Conservation (phyloP, 2,888 invertebrate genomes). For the Labia minor region DNA sequence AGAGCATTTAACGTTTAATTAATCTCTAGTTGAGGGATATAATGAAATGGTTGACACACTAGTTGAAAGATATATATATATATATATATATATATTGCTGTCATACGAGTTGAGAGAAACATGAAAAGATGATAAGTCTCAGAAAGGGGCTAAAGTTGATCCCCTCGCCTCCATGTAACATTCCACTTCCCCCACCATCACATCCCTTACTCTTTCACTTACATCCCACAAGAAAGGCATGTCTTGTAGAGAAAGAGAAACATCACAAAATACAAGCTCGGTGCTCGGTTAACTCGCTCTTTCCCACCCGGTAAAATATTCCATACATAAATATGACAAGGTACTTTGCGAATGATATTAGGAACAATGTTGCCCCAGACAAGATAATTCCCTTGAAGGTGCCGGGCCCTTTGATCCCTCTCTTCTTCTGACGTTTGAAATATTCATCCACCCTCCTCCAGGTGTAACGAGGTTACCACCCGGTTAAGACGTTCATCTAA, state of each 20-base stretch:
- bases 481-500: not conserved
- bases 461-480: not conserved
- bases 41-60: too few species aligned
- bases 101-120: not conserved
- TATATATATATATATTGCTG: too few species aligned
- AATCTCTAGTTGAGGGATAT: too few species aligned
- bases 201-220: not conserved
- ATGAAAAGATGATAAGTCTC: not conserved
- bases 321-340: conserved; percentile 8
- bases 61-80: not conserved
- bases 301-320: conserved; percentile 3
- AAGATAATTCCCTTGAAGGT: not conserved
- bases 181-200: not conserved
- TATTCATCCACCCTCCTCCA: not conserved
- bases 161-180: not conserved
- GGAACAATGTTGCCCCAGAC: conserved; percentile 3
- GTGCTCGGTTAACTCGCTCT: not conserved
- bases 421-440: conserved; percentile 1
- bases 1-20: too few species aligned
- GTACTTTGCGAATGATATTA: conserved; percentile 1
- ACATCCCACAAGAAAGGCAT: not conserved
- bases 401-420: not conserved
- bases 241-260: not conserved
- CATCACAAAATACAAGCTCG: not conserved
- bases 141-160: not conserved